phyloP scores from a whole-genome alignment of 2,797 vertebrate species.

The Peromyscus melanophrys region DNA sequence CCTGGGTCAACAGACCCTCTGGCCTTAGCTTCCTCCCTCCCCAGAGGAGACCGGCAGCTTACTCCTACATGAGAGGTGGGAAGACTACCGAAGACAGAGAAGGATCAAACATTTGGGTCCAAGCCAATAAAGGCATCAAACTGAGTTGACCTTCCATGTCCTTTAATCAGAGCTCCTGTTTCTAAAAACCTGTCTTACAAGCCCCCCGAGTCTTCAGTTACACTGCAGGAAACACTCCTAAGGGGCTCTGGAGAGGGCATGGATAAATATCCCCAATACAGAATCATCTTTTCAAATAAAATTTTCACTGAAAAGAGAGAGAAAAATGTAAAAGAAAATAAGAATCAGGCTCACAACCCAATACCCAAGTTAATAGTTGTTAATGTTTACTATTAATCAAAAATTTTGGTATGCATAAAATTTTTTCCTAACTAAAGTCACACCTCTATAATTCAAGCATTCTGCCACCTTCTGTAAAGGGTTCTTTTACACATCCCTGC shows the following conservation, averaged over 20 bases:
- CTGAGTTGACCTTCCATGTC: not conserved
- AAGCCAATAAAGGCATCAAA: not conserved
- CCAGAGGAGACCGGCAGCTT: not conserved
- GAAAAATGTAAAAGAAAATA: conserved; percentile 54
- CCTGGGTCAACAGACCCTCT: not conserved
- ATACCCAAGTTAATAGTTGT: conserved; percentile 14
- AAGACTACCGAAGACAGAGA: conserved; percentile 66
- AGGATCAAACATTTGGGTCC: not conserved
- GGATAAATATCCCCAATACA: conserved; percentile 52
- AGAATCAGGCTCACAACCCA: conserved; percentile 44
- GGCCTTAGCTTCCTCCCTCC: not conserved
- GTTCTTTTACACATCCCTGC: not conserved
- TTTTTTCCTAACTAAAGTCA: conserved; percentile 50
- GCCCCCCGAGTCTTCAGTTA: not conserved
- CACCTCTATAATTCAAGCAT: not conserved
- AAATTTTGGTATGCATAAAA: conserved; percentile 25
- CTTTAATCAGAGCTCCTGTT: not conserved
- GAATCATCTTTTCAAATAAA: conserved; percentile 39
- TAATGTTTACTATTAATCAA: conserved; percentile 46
- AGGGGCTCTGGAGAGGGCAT: not conserved
- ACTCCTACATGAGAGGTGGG: not conserved
- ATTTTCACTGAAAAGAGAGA: conserved; percentile 16
- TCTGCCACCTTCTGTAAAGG: not conserved
- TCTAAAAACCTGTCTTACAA: not conserved
- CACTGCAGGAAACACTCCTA: not conserved